A percentile compares a stretch with the other conserved stretches of the same genome.
Evolutionary conservation across 1,140 invertebrate species (phyloP).

Genomic region (Drosophila navojoa): DNA sequence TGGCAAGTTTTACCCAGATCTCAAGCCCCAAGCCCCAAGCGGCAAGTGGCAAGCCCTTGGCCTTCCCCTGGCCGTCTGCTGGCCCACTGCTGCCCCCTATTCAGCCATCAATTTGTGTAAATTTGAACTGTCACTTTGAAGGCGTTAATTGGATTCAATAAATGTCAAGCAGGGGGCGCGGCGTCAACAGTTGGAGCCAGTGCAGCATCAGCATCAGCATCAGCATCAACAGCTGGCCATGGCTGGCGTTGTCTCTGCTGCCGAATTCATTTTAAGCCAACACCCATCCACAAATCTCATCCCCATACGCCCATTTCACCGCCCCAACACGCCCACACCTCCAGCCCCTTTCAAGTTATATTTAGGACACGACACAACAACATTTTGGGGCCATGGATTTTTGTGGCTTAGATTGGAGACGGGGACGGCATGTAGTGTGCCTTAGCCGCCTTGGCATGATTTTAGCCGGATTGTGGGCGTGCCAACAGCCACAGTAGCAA

Average conservation of each 20-base stretch:
- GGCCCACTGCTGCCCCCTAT: not conserved
- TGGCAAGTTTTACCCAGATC: too few species aligned
- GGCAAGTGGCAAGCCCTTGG: too few species aligned
- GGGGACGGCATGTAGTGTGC: not conserved
- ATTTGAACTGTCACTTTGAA: constrained; percentile 82
- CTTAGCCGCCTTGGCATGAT: constrained; percentile 22
- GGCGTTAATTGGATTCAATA: constrained; percentile 80
- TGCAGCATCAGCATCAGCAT: constrained; percentile 18
- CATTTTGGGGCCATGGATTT: constrained; percentile 28
- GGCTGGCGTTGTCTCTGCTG: constrained; percentile 11
- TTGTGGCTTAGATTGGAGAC: constrained; percentile 35
- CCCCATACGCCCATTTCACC: not conserved
- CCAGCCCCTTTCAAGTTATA: constrained; percentile 24
- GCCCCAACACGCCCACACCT: not conserved
- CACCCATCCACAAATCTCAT: not conserved
- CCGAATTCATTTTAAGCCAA: constrained; percentile 32
- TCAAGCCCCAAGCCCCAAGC: too few species aligned
- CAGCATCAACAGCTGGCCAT: constrained; percentile 11
- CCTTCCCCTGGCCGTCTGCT: not conserved
- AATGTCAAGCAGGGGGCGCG: constrained; percentile 40
- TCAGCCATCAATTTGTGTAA: constrained; percentile 73
- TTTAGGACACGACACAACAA: constrained; percentile 43
- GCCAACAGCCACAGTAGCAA: constrained; percentile 10
- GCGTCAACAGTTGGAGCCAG: constrained; percentile 24
- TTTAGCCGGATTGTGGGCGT: constrained; percentile 20